Conservation (phyloP, 2,888 invertebrate species). For the Baronia brevicornis region DNA sequence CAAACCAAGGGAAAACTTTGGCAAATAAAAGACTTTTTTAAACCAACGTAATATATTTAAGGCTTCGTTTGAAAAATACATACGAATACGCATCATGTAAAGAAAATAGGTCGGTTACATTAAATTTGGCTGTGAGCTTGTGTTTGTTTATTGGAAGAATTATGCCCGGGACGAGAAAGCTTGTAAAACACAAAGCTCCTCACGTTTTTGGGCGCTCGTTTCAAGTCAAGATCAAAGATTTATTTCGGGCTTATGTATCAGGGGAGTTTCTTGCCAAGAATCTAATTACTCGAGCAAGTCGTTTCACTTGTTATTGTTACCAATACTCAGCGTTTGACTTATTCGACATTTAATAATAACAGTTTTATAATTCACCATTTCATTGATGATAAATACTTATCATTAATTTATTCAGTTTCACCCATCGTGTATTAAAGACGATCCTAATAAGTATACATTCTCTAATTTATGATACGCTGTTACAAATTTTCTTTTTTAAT, state of each 20-base stretch:
- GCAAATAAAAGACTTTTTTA: too few species aligned
- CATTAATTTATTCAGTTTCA: too few species aligned
- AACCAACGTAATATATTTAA: too few species aligned
- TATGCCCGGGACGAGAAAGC: conserved; percentile 5
- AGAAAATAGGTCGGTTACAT: conserved; percentile 10
- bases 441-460: too few species aligned
- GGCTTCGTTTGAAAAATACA: too few species aligned
- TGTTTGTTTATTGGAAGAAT: conserved; percentile 13
- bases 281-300: conserved; percentile 14
- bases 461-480: too few species aligned
- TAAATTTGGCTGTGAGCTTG: conserved; percentile 14
- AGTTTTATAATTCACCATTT: too few species aligned
- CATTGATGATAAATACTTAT: too few species aligned
- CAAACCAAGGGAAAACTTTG: too few species aligned
- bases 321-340: conserved; percentile 3
- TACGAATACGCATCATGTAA: conserved; percentile 3
- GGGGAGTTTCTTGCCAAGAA: conserved; percentile 15
- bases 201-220: conserved; percentile 15
- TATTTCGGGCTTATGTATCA: conserved; percentile 14
- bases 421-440: too few species aligned
- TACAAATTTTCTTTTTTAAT: too few species aligned
- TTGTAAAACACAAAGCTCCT: conserved; percentile 15
- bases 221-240: conserved; percentile 16
- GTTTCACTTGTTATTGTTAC: conserved; percentile 10
- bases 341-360: too few species aligned